Percentiles rank a stretch among this genome's conserved stretches.
phyloP scores from a whole-genome alignment of 2,113 vertebrate genomes.

The Caracal caracal region DNA sequence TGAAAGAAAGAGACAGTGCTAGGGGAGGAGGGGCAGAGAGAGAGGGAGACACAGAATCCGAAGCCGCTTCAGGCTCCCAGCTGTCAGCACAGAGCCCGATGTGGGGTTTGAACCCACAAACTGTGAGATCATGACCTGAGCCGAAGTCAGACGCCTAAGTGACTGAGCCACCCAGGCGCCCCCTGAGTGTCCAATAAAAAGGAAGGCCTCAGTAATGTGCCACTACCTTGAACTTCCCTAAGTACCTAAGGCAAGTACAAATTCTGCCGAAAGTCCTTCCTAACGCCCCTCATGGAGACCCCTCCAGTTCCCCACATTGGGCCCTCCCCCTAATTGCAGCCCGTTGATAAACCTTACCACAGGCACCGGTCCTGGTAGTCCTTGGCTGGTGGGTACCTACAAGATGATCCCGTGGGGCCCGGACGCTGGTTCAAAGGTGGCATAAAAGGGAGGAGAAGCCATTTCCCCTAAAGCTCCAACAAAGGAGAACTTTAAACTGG shows the following conservation, averaged over 20 bases:
- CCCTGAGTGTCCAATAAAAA: not conserved
- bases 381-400: too few species aligned
- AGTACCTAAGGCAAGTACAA: not conserved
- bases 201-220: too few species aligned
- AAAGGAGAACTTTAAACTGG: not conserved
- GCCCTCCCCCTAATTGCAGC: too few species aligned
- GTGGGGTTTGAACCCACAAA: too few species aligned
- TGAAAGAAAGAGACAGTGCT: too few species aligned
- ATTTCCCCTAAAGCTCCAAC: not conserved
- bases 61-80: too few species aligned
- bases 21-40: too few species aligned
- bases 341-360: not conserved
- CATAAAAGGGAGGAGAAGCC: not conserved
- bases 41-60: too few species aligned
- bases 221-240: not conserved
- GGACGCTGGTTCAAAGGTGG: not conserved
- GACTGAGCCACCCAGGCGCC: too few species aligned
- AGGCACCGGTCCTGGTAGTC: not conserved
- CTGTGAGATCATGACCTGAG: too few species aligned
- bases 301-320: not conserved
- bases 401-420: not conserved
- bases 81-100: too few species aligned
- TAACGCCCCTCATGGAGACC: not conserved
- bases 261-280: not conserved
- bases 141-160: too few species aligned